These are phyloP conservation scores for Drosophila parthenogenetica DNA, from an alignment of 2,888 invertebrate genomes.

Conservation along the genomic window DNA sequence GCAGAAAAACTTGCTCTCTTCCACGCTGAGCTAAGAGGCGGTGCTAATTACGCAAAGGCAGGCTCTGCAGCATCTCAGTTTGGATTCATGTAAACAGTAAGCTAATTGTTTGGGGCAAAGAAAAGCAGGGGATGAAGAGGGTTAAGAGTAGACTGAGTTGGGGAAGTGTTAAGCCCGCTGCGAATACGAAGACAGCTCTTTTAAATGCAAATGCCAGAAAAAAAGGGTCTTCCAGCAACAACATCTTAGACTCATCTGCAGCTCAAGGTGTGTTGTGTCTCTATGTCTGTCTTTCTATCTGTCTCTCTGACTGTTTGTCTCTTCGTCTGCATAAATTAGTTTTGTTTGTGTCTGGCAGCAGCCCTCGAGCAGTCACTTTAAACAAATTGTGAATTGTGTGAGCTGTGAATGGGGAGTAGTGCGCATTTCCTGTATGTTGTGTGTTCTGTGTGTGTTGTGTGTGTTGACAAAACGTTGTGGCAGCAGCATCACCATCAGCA, in stretches of 20 bases:
- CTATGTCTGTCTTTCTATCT: slow-evolving; percentile 18
- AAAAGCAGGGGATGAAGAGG: background rate
- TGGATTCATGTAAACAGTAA: slow-evolving; percentile 65
- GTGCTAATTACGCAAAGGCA: slow-evolving; percentile 72
- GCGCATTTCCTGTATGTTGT: slow-evolving; percentile 70
- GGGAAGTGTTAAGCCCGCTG: slow-evolving; percentile 58
- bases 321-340: slow-evolving; percentile 68
- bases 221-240: slow-evolving; percentile 30
- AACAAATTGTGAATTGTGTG: slow-evolving; percentile 66
- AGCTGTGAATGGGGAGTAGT: slow-evolving; percentile 52
- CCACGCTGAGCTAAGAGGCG: slow-evolving; percentile 27
- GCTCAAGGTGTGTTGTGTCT: slow-evolving; percentile 47
- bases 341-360: slow-evolving; percentile 66
- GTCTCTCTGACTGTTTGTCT: slow-evolving; percentile 11
- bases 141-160: slow-evolving; percentile 9
- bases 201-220: slow-evolving; percentile 67
- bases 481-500: slow-evolving; percentile 59
- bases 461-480: slow-evolving; percentile 62
- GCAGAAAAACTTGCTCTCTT: background rate
- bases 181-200: slow-evolving; percentile 68
- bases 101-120: slow-evolving; percentile 65
- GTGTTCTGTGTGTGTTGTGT: slow-evolving; percentile 16
- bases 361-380: slow-evolving; percentile 58
- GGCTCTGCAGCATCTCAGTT: slow-evolving; percentile 53
- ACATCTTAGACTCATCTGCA: slow-evolving; percentile 28